Evolutionary conservation across 2,113 vertebrate genomes (phyloP).

Genomic region (Nasalis larvatus): DNA sequence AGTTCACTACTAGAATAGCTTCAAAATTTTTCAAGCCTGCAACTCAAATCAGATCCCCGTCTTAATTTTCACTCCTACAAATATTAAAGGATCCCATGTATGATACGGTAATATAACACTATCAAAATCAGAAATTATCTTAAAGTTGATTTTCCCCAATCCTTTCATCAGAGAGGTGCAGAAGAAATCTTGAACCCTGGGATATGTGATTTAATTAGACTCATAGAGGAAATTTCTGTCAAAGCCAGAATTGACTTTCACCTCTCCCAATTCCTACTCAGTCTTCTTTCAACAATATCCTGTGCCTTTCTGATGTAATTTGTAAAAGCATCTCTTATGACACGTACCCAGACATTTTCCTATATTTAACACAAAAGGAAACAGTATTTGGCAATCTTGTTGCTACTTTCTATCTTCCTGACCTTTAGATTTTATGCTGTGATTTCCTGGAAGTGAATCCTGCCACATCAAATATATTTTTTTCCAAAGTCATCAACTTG

Average conservation of each 20-base stretch:
- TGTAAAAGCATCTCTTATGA: neutral
- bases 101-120: neutral
- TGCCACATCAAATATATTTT: constrained; percentile 46
- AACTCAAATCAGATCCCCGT: neutral
- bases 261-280: neutral
- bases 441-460: constrained; percentile 66
- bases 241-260: neutral
- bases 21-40: neutral
- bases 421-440: constrained; percentile 70
- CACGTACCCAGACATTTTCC: neutral
- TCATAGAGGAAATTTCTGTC: neutral
- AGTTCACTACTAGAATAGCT: neutral
- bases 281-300: neutral
- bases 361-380: constrained; percentile 50
- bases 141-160: neutral
- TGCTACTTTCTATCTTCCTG: neutral
- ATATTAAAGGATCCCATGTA: neutral
- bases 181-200: neutral
- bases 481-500: constrained; percentile 67
- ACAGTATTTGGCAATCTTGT: neutral
- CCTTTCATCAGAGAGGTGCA: neutral
- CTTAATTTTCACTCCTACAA: neutral
- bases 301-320: neutral
- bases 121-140: neutral
- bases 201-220: neutral